Base-by-base conservation (phyloP, 2,888 invertebrate species). In the Ormyrus pomaceus region DNA sequence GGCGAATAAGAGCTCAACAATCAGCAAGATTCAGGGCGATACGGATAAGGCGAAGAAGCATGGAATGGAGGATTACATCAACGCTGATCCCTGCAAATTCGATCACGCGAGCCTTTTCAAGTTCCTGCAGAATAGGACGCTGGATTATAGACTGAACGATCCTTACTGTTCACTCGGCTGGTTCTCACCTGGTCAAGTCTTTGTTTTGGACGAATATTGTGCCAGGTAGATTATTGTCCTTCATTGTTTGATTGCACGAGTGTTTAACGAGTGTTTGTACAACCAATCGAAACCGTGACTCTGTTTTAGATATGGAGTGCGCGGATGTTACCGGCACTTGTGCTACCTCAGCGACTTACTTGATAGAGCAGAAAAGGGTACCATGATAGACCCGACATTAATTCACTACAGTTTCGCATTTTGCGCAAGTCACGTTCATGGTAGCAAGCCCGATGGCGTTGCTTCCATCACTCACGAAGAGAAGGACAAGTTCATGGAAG, bases 331-430 rank as follows among this genome's bases (percentile, higher is more conserved):
- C 91, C 95, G 99, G 72, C 99, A 99, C 91, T 94, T 99, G 69
- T 97, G 97, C 91, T 99, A 99, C 91, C 94, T 99, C 81, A 95
- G 96, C 83, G 99, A 99, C 91, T 93, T 99, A 69, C 93, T 99
- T 85, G 98, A 98, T 89, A 94, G 97, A 83, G 98, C 98, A 0
- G 98, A 99, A 91, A 97, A 97, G 87, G 96, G 95, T 61, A 94
- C 96, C 86, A 97, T 99, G 93, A 98, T 99, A 82, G 99, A 99
- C 92, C 99, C 99, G 0, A 99, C 98, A 0, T 93, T 99, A 82
- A 98, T 99, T 90, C 99, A 99, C 92, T 99, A 97, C 92, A 98
- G 98, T 88, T 99, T 99, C 92, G 99, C 99, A 65, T 99, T 99
- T 93, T 99, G 99, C 92, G 99, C 99, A 75, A 98, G 97, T 87